Percentiles rank a stretch among this genome's conserved stretches.
These are phyloP conservation scores for Nymphalis urticae DNA, from an alignment of 2,888 invertebrate species.

Conservation along the genomic window DNA sequence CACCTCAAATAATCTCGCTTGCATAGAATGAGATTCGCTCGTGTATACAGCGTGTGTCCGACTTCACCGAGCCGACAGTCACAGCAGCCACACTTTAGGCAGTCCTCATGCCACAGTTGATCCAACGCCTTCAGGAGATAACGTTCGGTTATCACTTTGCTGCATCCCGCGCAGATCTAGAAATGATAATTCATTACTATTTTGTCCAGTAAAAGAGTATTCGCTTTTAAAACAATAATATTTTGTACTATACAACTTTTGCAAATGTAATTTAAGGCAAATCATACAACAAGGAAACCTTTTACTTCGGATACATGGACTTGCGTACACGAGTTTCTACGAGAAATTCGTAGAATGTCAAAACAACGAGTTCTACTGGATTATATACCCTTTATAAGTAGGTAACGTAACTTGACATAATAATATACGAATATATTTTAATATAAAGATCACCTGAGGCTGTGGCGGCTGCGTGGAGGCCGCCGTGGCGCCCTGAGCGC, in stretches of 20 bases:
- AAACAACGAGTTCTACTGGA: too few relatives aligned
- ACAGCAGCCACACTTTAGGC: constrained; percentile 98
- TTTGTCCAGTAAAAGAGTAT: too few relatives aligned
- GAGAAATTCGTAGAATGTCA: too few relatives aligned
- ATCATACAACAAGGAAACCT: too few relatives aligned
- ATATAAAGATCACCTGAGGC: constrained; percentile 58
- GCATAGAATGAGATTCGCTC: constrained; percentile 97
- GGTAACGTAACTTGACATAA: too few relatives aligned
- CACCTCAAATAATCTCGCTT: constrained; percentile 97
- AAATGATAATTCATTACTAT: neutral
- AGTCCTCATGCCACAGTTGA: constrained; percentile 98
- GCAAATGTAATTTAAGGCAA: too few relatives aligned
- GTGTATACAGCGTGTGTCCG: constrained; percentile 96
- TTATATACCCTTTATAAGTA: too few relatives aligned
- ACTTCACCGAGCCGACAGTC: constrained; percentile 98
- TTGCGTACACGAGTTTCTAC: too few relatives aligned
- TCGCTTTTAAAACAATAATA: too few relatives aligned
- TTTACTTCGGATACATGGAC: too few relatives aligned
- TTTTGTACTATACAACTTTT: too few relatives aligned
- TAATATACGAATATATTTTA: neutral
- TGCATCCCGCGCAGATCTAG: constrained; percentile 96
- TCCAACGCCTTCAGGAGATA: constrained; percentile 95
- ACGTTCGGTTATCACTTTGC: constrained; percentile 95
- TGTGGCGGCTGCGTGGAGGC: constrained; percentile 57
- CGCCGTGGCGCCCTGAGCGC: constrained; percentile 56